Evolutionary conservation across 2,888 invertebrate genomes (phyloP).

Genomic region (Autographa pulchrina): DNA sequence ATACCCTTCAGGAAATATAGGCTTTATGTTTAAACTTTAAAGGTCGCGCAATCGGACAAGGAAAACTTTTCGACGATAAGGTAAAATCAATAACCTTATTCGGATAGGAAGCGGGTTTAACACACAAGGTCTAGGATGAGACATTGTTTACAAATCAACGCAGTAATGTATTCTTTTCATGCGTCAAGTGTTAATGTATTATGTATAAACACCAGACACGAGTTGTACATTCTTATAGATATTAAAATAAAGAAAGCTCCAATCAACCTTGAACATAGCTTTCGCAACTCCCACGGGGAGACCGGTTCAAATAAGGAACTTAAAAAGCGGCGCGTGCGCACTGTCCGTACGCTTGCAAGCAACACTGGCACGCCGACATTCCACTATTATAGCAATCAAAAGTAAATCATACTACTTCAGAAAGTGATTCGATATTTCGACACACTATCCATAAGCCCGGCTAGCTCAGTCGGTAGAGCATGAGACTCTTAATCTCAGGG

Average conservation of each 20-base stretch:
- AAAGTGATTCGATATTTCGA: constrained; percentile 29
- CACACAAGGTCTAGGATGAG: constrained; percentile 25
- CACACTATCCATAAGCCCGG: constrained; percentile 61
- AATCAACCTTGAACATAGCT: constrained; percentile 59
- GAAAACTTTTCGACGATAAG: constrained; percentile 47
- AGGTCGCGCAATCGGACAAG: constrained; percentile 34
- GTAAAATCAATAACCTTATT: constrained; percentile 45
- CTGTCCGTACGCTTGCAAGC: constrained; percentile 29
- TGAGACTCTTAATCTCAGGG: constrained; percentile 90
- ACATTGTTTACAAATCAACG: constrained; percentile 44
- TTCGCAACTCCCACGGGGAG: constrained; percentile 60
- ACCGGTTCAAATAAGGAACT: constrained; percentile 62
- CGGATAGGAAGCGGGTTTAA: constrained; percentile 30
- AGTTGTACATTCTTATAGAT: constrained; percentile 22
- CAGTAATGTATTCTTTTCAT: constrained; percentile 24
- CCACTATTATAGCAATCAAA: constrained; percentile 13
- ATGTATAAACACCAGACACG: not conserved
- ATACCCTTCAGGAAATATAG: too few species aligned
- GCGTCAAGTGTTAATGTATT: constrained; percentile 24
- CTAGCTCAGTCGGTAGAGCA: constrained; percentile 88
- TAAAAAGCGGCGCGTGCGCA: constrained; percentile 47
- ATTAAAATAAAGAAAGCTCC: constrained; percentile 59
- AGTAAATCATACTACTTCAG: constrained; percentile 19
- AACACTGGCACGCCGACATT: constrained; percentile 24
- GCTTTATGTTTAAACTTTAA: not conserved